These are phyloP conservation scores for Sylvilagus bachmani DNA, from an alignment of 2,113 vertebrate genomes.

Conservation along the genomic window DNA sequence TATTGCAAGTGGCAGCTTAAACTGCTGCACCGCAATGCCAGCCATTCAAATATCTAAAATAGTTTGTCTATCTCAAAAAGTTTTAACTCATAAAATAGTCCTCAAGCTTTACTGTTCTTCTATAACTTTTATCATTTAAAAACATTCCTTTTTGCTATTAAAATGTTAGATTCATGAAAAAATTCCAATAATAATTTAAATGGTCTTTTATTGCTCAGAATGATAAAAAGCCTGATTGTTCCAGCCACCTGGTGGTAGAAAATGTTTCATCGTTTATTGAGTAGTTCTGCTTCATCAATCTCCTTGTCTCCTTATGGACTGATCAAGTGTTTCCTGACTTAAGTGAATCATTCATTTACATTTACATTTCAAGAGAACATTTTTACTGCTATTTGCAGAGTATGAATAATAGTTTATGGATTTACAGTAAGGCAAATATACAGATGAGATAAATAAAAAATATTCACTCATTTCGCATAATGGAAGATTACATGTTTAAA, in stretches of 20 bases:
- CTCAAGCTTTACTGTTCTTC: constrained; percentile 3
- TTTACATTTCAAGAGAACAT: constrained; percentile 59
- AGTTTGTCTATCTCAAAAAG: background rate
- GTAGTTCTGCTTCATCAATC: constrained; percentile 32
- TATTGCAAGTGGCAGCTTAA: no score
- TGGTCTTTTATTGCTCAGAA: constrained; percentile 20
- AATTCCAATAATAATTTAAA: constrained; percentile 1
- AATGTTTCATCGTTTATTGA: constrained; percentile 64
- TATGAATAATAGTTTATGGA: constrained; percentile 65
- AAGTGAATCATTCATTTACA: constrained; percentile 66
- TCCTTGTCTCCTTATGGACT: constrained; percentile 18
- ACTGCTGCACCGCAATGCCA: no score
- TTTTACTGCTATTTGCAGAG: constrained; percentile 73
- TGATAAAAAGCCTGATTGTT: constrained; percentile 60
- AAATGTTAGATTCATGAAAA: constrained; percentile 28
- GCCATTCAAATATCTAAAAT: background rate
- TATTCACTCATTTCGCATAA: background rate
- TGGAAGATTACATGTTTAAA: constrained; percentile 66
- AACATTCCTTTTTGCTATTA: background rate
- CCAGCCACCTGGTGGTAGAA: constrained; percentile 20
- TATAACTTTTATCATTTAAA: background rate
- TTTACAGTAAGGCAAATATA: constrained; percentile 49
- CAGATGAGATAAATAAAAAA: constrained; percentile 61
- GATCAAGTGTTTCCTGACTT: constrained; percentile 74
- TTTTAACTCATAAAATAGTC: background rate